These are phyloP conservation scores for Hippocampus comes DNA, from an alignment of 2,113 vertebrate species.

Conservation along the genomic window DNA sequence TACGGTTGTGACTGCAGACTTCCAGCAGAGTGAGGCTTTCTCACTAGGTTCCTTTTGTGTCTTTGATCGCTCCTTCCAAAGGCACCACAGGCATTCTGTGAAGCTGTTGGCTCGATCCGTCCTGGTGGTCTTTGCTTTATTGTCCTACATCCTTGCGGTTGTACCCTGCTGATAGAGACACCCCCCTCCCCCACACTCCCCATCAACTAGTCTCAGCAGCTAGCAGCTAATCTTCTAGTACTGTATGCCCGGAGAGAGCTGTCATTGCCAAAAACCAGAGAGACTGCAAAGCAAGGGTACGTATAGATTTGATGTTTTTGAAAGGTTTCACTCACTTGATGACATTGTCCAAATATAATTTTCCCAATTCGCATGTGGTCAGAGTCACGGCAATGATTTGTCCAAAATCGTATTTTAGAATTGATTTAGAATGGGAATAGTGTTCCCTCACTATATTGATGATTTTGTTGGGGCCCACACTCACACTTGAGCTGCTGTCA, in stretches of 20 bases:
- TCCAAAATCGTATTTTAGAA: too few relatives aligned
- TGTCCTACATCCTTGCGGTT: constrained; percentile 42
- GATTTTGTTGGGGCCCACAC: too few relatives aligned
- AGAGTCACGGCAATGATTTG: too few relatives aligned
- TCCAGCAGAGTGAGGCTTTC: constrained; percentile 53
- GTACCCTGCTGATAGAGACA: constrained; percentile 39
- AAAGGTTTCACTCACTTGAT: too few relatives aligned
- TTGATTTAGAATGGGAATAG: too few relatives aligned
- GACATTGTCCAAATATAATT: too few relatives aligned
- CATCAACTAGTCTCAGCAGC: too few relatives aligned
- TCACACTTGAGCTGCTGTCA: too few relatives aligned
- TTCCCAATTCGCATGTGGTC: too few relatives aligned
- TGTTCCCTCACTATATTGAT: too few relatives aligned
- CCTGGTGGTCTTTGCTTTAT: constrained; percentile 56
- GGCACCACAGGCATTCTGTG: constrained; percentile 54
- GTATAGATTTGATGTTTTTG: background rate
- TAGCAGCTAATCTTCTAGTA: background rate
- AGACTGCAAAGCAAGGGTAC: constrained; percentile 7
- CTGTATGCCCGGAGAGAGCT: constrained; percentile 30
- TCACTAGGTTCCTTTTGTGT: constrained; percentile 52
- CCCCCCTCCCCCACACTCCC: background rate
- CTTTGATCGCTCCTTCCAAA: constrained; percentile 54
- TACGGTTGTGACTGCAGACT: constrained; percentile 42
- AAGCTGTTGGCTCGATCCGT: constrained; percentile 52
- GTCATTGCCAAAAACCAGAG: constrained; percentile 35